Conservation (phyloP, 2,888 invertebrate genomes). For the Agriopis aurantiaria region DNA sequence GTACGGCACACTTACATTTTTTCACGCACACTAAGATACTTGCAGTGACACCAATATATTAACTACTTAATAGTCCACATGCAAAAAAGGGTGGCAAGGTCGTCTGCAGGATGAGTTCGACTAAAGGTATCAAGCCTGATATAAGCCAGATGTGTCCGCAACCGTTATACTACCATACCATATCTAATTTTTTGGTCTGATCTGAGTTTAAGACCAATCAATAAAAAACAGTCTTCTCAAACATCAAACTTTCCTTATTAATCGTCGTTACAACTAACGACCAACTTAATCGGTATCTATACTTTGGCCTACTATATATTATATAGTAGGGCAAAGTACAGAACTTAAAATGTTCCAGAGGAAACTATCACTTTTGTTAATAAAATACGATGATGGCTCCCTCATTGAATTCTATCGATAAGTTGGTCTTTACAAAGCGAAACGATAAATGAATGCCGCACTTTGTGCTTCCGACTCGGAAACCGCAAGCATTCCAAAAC, state of each 20-base stretch:
- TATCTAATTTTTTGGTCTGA: too few species aligned
- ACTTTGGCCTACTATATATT: too few species aligned
- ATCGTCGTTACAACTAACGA: background rate
- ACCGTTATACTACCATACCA: too few species aligned
- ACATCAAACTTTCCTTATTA: slow-evolving; percentile 23
- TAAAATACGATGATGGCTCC: background rate
- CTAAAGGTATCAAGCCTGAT: too few species aligned
- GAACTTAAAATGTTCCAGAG: background rate
- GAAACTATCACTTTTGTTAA: background rate
- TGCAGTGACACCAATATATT: too few species aligned
- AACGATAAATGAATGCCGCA: slow-evolving; percentile 40
- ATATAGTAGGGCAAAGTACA: background rate
- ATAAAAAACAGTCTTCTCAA: slow-evolving; percentile 13
- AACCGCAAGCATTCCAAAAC: slow-evolving; percentile 65
- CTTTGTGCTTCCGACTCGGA: slow-evolving; percentile 66
- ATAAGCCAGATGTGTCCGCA: too few species aligned
- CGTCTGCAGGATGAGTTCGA: too few species aligned
- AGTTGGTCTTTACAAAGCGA: slow-evolving; percentile 44
- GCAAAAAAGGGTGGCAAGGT: too few species aligned
- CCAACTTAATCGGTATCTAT: background rate
- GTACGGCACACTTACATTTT: too few species aligned
- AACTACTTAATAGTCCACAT: too few species aligned
- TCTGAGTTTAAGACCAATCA: slow-evolving; percentile 11
- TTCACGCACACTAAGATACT: too few species aligned
- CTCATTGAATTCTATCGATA: background rate